Base-by-base conservation (phyloP, 2,888 invertebrate genomes). In the Nipponacmea schrenckii region DNA sequence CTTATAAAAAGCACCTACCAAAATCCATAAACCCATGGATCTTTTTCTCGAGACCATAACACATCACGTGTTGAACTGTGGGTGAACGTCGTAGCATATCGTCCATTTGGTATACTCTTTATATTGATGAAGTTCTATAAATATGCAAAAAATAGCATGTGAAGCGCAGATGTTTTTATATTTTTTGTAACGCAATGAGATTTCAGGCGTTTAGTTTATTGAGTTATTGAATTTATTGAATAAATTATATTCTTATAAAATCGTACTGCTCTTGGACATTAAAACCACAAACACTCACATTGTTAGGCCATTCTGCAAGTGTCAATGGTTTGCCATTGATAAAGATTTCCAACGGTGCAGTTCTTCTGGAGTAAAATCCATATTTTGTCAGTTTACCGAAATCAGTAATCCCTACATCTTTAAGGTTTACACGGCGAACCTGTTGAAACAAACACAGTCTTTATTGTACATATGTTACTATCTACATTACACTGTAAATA, bases 21-120 rank as follows among this genome's bases (percentile, higher is more conserved):
- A 69, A 75, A 82, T 17, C 82, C 82, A 69, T 81, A 79, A 0
- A 72, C 75, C 82, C 81, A 82, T 1, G 78, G 56, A 27, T 82
- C 79, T 2, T 66, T 63, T 63, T 80, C 77, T n/a, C 73, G 27
- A 1, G 67, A 69, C 81, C 81, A 81, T 31, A 68, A 64, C 14
- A 50, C 62, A 44, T 78, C 79, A 64, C 76, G 64, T 12, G 72
- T 67, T 20, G 76, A 73, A 39, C 76, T 71, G 65, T 80, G 81
- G 20, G 71, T 72, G 64, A 82, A 79, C 27, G 78, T 62, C 3
- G 27, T 44, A 46, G 81, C 80, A n/a, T 74, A 24, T 26, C 67
- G 27, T n/a, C 82, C 82, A 45, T 78, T 77, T 0, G 76, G 77
- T 1, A 80, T 67, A 7, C 72, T 71, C 0, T 72, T 70, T 39